Evolutionary conservation across 2,888 invertebrate species (phyloP), one percentile per base, ranked within the genome.

Genomic region (Aphelenchoides bicaudatus): DNA sequence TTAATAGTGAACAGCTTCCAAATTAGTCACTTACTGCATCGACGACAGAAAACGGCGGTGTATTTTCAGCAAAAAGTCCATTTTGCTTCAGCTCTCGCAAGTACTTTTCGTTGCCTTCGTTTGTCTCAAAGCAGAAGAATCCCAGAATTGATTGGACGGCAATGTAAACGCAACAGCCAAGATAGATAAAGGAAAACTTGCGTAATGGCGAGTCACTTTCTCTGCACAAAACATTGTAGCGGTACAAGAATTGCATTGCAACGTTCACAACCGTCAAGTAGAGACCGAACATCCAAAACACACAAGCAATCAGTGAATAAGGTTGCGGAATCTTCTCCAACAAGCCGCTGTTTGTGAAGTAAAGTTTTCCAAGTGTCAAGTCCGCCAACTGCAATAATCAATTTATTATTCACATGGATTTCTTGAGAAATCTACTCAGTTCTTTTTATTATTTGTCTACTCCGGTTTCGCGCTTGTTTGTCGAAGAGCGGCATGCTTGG

Each of bases 131-230:
- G 34, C 28, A 27, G n/a, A 49, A 1, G 1, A 49, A 27, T 38
- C 49, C 49, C 56, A 54, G n/a, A 2, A 23, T 28, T 2, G 54
- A 51, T 54, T 52, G 53, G n/a, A 54, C 51, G 3, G 53, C 53
- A 16, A 55, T 54, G 25, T 16, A 23, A 10, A 52, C 55, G 23
- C 50, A 21, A 16, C n/a, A 52, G 1, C n/a, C 10, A 37, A 13
- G 30, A 37, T 49, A 49, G 3, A 49, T 49, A 2, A 38, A 16
- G 10, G 3, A 16, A 37, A 37, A 49, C 37, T 27, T 27, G 16
- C 39, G 10, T 25, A 43, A 21, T 10, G 16, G 25, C 6, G 6
- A 6, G 10, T 25, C 21, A 10, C 25, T 43, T 19, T 43, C n/a
- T 43, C 43, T 6, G 34, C 34, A 34, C 34, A 34, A 34, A 16